A percentile compares a stretch with the other conserved stretches of the same genome.
Conservation (phyloP, 2,113 vertebrate species). For the Prionailurus viverrinus region DNA sequence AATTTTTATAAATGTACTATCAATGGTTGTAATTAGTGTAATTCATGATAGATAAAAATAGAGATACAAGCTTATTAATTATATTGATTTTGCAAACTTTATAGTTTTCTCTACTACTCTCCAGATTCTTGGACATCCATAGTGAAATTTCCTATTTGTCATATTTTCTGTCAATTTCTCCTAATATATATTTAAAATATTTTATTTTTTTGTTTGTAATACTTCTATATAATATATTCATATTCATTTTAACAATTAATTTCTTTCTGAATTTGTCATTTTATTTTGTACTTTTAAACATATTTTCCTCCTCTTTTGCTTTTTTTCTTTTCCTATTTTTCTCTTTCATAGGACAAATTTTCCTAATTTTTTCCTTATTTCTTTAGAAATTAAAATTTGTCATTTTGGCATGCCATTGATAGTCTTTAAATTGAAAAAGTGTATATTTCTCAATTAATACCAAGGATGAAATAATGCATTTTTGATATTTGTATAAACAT, state of each 20-base stretch:
- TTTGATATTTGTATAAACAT: background rate
- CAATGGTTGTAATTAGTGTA: background rate
- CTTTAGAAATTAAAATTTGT: conserved; percentile 23
- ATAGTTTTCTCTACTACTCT: background rate
- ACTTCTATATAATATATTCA: background rate
- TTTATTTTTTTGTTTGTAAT: conserved; percentile 6
- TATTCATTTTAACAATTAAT: background rate
- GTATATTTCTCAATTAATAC: background rate
- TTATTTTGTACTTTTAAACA: conserved; percentile 6
- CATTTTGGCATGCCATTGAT: background rate
- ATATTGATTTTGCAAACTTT: conserved; percentile 30
- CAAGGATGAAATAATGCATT: background rate
- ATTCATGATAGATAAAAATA: conserved; percentile 1
- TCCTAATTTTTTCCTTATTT: background rate
- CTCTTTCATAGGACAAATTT: background rate
- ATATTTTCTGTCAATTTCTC: background rate
- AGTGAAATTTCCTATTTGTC: background rate
- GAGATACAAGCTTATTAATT: background rate
- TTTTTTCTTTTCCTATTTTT: background rate
- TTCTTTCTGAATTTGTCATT: background rate
- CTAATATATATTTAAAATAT: background rate
- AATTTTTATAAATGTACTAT: conserved; percentile 26
- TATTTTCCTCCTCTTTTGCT: background rate
- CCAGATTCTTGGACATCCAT: background rate
- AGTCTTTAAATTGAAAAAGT: background rate